A percentile compares a stretch with the other conserved stretches of the same genome.
These are phyloP conservation scores for Antennarius maculatus DNA, from an alignment of 2,797 vertebrate species.

Conservation along the genomic window DNA sequence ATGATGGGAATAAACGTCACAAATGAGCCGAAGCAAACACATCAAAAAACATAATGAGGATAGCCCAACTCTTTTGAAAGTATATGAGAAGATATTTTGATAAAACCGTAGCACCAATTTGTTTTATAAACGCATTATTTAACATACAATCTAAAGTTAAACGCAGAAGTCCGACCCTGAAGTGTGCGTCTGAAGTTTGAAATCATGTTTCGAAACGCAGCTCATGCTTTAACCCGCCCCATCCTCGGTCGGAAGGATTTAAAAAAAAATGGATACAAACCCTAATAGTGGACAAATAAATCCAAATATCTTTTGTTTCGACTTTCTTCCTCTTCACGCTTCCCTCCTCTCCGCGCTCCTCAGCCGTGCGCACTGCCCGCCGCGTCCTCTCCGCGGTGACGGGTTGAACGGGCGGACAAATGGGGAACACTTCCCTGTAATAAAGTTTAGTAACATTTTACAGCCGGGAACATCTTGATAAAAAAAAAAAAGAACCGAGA, in stretches of 20 bases:
- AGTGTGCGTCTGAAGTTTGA: background rate
- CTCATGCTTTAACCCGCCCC: too few relatives aligned
- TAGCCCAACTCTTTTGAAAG: too few relatives aligned
- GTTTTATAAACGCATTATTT: background rate
- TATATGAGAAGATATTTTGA: too few relatives aligned
- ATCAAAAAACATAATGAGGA: background rate
- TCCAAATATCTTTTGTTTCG: conserved; percentile 7
- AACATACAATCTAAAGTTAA: conserved; percentile 8
- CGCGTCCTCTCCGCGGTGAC: conserved; percentile 23
- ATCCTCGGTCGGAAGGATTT: background rate
- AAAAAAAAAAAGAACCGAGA: background rate
- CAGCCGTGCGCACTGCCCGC: conserved; percentile 32
- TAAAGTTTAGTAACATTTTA: background rate
- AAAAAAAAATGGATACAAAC: conserved; percentile 36
- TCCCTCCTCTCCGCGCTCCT: conserved; percentile 31
- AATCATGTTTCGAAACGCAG: conserved; percentile 10
- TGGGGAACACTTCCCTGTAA: background rate
- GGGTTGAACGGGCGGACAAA: background rate
- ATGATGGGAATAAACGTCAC: background rate
- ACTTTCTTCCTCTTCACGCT: conserved; percentile 26
- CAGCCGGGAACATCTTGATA: background rate
- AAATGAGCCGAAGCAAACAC: background rate
- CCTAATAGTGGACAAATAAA: conserved; percentile 10
- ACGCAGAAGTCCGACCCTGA: background rate
- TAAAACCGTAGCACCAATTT: background rate